phyloP scores from a whole-genome alignment of 2,797 vertebrate genomes.

The Sebastes glaucus region DNA sequence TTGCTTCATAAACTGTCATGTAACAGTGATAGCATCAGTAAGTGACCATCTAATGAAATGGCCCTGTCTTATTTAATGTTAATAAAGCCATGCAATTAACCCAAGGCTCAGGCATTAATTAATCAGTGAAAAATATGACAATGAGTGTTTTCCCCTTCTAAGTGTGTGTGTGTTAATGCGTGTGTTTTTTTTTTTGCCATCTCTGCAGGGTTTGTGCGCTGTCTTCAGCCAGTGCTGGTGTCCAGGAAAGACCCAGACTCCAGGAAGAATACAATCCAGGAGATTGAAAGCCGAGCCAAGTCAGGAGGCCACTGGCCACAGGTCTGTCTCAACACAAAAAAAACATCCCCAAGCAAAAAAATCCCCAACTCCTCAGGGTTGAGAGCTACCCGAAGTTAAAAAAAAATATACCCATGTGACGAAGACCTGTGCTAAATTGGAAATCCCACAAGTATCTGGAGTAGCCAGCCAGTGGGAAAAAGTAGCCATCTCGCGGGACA shows the following conservation, averaged over 20 bases:
- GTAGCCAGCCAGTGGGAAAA: too few species aligned
- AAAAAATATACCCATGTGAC: too few species aligned
- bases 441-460: too few species aligned
- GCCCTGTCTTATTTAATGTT: neutral
- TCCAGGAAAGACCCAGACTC: slow-evolving; percentile 94
- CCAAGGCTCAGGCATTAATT: neutral
- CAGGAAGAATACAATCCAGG: slow-evolving; percentile 91
- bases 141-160: neutral
- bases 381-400: too few species aligned
- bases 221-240: slow-evolving; percentile 93
- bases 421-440: too few species aligned
- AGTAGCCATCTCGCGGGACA: too few species aligned
- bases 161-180: neutral
- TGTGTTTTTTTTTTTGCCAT: neutral
- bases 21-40: neutral
- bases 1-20: neutral
- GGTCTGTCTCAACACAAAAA: slow-evolving; percentile 76
- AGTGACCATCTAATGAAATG: neutral
- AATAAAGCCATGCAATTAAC: neutral
- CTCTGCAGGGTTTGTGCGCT: slow-evolving; percentile 86
- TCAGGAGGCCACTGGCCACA: slow-evolving; percentile 94
- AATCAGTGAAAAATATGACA: neutral
- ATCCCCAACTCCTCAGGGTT: too few species aligned
- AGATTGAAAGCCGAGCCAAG: slow-evolving; percentile 88
- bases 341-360: neutral